Conservation (phyloP, 1,140 invertebrate species). For the Plectrocnemia conspersa region DNA sequence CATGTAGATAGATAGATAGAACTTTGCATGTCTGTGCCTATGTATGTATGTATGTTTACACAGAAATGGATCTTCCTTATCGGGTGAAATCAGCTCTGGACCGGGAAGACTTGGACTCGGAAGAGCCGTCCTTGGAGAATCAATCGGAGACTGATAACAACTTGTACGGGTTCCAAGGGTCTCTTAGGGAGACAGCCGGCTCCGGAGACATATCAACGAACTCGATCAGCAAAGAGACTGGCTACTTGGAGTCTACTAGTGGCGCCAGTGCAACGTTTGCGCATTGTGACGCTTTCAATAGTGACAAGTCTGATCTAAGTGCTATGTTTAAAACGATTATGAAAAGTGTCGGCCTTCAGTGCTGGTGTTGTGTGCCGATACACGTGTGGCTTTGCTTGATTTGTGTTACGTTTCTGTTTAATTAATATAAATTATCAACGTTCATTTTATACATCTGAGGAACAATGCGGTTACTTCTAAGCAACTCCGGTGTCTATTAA, state of each 20-base stretch:
- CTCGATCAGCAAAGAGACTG: constrained; percentile 38
- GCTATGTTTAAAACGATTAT: constrained; percentile 19
- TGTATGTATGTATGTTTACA: constrained; percentile 19
- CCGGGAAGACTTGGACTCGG: constrained; percentile 41
- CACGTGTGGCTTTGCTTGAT: constrained; percentile 23
- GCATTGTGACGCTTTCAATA: constrained; percentile 21
- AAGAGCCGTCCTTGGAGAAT: constrained; percentile 43
- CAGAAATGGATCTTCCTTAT: constrained; percentile 50
- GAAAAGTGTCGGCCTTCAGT: constrained; percentile 13
- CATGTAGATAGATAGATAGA: too few relatives aligned
- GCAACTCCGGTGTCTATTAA: too few relatives aligned
- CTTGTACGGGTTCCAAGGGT: constrained; percentile 41
- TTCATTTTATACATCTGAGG: too few relatives aligned
- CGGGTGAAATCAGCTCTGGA: constrained; percentile 39
- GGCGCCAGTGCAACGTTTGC: constrained; percentile 20
- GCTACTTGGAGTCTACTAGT: constrained; percentile 42
- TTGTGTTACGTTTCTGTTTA: constrained; percentile 12
- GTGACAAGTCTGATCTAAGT: constrained; percentile 16
- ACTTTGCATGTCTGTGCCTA: too few relatives aligned
- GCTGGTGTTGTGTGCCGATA: constrained; percentile 10
- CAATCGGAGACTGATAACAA: constrained; percentile 25
- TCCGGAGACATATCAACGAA: constrained; percentile 37
- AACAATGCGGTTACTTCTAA: too few relatives aligned
- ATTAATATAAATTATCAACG: too few relatives aligned
- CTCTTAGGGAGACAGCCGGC: constrained; percentile 42